phyloP scores from a whole-genome alignment of 2,113 vertebrate species.

The Oenanthe melanoleuca region DNA sequence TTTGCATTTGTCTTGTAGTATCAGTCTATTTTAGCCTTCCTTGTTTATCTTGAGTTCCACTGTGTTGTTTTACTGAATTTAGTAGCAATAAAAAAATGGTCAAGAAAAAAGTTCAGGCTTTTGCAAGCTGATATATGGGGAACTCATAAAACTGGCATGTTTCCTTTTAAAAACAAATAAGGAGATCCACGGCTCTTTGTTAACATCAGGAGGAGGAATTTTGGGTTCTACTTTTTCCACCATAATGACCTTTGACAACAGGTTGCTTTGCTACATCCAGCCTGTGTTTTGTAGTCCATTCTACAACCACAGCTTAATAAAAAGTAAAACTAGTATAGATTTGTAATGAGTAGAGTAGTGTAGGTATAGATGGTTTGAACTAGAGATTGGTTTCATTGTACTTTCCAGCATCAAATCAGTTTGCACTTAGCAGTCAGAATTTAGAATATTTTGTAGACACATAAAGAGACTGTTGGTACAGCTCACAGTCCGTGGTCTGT shows the following conservation, averaged over 20 bases:
- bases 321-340: not conserved
- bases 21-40: not conserved
- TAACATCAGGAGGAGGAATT: not conserved
- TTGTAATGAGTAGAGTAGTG: not conserved
- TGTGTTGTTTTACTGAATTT: not conserved
- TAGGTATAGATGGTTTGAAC: not conserved
- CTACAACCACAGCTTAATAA: not conserved
- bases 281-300: not conserved
- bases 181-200: not conserved
- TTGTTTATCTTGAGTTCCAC: not conserved
- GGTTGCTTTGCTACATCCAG: not conserved
- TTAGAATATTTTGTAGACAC: not conserved
- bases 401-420: not conserved
- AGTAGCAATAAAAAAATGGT: not conserved
- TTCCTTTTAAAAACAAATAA: not conserved
- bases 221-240: not conserved
- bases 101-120: not conserved
- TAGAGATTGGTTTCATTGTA: not conserved
- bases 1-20: not conserved
- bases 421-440: not conserved
- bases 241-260: not conserved
- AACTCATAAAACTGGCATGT: not conserved
- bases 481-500: not conserved
- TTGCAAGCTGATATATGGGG: not conserved
- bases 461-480: not conserved